These are phyloP conservation scores for Ceratina australensis DNA, from an alignment of 1,140 invertebrate species.

Conservation along the genomic window DNA sequence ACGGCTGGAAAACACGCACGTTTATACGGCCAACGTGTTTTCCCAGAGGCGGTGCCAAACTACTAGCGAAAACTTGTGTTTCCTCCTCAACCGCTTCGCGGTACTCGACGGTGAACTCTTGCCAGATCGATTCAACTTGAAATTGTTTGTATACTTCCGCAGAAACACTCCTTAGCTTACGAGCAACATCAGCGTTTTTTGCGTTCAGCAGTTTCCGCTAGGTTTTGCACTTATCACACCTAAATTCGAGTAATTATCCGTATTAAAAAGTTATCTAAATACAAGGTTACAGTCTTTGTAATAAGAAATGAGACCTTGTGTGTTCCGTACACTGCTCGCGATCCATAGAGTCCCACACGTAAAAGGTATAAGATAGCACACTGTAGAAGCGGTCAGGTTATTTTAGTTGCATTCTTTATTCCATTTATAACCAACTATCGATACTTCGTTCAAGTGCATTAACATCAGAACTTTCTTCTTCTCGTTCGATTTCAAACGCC, in stretches of 20 bases:
- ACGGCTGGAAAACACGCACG: slow-evolving; percentile 39
- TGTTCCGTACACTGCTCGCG: not conserved
- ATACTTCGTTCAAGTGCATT: slow-evolving; percentile 54
- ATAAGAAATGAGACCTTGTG: not conserved
- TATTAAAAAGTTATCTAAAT: not conserved
- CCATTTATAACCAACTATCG: slow-evolving; percentile 53
- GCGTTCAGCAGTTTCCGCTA: not conserved
- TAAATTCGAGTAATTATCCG: not conserved
- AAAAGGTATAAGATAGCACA: slow-evolving; percentile 13
- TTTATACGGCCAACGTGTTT: slow-evolving; percentile 17
- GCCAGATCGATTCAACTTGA: slow-evolving; percentile 2
- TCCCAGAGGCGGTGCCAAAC: slow-evolving; percentile 15
- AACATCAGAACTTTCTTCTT: slow-evolving; percentile 3
- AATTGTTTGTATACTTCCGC: not conserved
- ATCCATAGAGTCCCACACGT: slow-evolving; percentile 29
- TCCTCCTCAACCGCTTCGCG: not conserved
- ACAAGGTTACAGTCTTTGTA: not conserved
- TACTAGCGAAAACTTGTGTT: slow-evolving; percentile 8
- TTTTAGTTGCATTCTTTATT: slow-evolving; percentile 29
- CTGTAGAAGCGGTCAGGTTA: slow-evolving; percentile 30
- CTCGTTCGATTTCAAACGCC: not conserved
- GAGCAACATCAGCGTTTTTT: not conserved
- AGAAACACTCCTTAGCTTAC: not conserved
- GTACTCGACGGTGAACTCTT: slow-evolving; percentile 4
- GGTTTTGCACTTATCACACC: not conserved